Evolutionary conservation across 2,888 invertebrate genomes (phyloP), one percentile per base, ranked within the genome.

Genomic region (Leucophenga montana): DNA sequence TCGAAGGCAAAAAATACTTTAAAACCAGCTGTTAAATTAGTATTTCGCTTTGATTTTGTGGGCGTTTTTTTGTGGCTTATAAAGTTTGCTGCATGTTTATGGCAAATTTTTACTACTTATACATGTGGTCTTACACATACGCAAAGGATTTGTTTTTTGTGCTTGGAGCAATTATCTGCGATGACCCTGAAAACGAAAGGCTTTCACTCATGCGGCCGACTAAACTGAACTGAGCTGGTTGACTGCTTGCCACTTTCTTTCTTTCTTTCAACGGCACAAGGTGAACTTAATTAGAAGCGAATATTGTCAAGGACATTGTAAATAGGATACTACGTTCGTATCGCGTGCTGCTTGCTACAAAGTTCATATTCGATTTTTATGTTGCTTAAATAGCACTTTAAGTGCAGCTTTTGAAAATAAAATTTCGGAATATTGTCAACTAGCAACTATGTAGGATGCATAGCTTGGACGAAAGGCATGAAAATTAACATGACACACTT

Each of bases 281-380:
- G 85, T 76, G 62, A 76, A 74, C 73, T 74, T 85, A 83, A 85
- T 85, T 86, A 86, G 75, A 80, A 67, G 69, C 68, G 72, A 78
- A 66, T 39, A 61, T 39, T 48, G 46, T 22, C 62, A 64, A 64
- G 62, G 62, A 46, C 59, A 59, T 59, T 27, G 14, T 5, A 31
- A n/a, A 27, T 59, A 59, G 59, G 59, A 59, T 59, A 59, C 14
- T 59, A 39, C 39, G 11, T 39, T 39, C 11, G 39, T 33, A 33
- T 59, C 33, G 59, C 59, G 33, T 59, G 59, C n/a, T 31, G 31
- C 18, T n/a, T 3, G 50, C 50, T 50, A 39, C 39, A 39, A 39
- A 39, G 39, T 39, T 39, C 39, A 39, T 50, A n/a, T 50, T 50
- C 16, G 50, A 50, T 50, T 50, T 50, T 50, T 50, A 50, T 16